These are phyloP conservation scores for Anguilla anguilla DNA, from an alignment of 2,797 vertebrate genomes.

Conservation along the genomic window DNA sequence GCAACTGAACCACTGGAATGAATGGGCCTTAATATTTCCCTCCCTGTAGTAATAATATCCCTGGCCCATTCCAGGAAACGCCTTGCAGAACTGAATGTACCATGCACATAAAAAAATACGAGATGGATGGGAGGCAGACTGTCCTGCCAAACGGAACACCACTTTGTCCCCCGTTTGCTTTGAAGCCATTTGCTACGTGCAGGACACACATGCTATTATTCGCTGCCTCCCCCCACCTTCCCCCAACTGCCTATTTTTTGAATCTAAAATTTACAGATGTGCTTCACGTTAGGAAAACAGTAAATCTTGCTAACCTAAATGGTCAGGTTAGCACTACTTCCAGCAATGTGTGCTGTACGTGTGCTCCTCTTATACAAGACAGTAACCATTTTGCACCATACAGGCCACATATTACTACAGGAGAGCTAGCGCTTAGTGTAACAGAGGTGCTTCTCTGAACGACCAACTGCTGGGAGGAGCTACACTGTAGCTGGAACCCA, in stretches of 20 bases:
- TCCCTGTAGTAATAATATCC: constrained; percentile 1
- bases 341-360: not conserved
- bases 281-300: not conserved
- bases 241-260: not conserved
- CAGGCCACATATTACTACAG: not conserved
- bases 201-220: not conserved
- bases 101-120: not conserved
- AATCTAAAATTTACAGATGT: not conserved
- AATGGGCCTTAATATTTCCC: not conserved
- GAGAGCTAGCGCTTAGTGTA: not conserved
- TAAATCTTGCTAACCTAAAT: not conserved
- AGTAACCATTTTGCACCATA: not conserved
- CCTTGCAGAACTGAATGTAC: constrained; percentile 4
- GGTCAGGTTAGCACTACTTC: not conserved
- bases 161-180: not conserved
- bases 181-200: not conserved
- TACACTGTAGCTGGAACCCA: not conserved
- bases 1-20: not conserved
- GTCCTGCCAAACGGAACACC: not conserved
- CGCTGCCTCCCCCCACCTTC: too few species aligned
- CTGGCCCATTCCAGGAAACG: not conserved
- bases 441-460: not conserved
- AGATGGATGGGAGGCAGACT: not conserved
- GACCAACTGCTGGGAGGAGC: not conserved
- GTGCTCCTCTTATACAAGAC: not conserved